Evolutionary conservation across 2,797 vertebrate genomes (phyloP).

Genomic region (Pseudomugil gertrudae): DNA sequence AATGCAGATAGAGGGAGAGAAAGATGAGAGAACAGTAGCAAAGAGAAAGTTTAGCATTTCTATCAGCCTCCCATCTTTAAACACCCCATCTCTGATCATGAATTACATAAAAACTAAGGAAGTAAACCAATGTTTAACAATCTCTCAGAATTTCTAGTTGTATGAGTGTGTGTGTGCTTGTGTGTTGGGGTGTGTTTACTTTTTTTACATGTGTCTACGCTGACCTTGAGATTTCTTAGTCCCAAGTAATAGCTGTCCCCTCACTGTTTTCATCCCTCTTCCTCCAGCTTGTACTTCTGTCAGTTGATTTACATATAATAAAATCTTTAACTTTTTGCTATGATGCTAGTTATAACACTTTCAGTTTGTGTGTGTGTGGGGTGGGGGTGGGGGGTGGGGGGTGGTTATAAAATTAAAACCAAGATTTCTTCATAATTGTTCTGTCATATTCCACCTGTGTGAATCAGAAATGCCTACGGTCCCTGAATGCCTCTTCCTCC

Average conservation of each 20-base stretch:
- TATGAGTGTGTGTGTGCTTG: too few relatives aligned
- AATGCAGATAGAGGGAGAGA: conserved; percentile 28
- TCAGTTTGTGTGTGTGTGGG: too few relatives aligned
- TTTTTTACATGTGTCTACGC: conserved; percentile 11
- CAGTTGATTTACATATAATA: conserved; percentile 5
- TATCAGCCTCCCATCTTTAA: not conserved
- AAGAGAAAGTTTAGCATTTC: conserved; percentile 15
- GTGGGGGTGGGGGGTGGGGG: too few relatives aligned
- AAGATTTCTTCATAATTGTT: too few relatives aligned
- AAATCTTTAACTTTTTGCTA: conserved; percentile 29
- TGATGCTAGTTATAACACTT: conserved; percentile 17
- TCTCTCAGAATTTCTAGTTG: conserved; percentile 4
- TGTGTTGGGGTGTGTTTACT: conserved; percentile 15
- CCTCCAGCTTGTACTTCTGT: conserved; percentile 9
- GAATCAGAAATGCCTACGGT: too few relatives aligned
- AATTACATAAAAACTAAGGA: not conserved
- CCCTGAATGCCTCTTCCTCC: too few relatives aligned
- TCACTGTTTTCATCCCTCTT: conserved; percentile 10
- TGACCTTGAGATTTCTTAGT: conserved; percentile 51
- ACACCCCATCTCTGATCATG: conserved; percentile 6
- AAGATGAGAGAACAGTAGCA: not conserved
- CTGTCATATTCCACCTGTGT: too few relatives aligned
- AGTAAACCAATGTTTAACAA: conserved; percentile 4
- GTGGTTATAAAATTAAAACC: conserved; percentile 13
- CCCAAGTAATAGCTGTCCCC: conserved; percentile 6